Conservation (phyloP, 2,113 vertebrate species). For the Chitala chitala region DNA sequence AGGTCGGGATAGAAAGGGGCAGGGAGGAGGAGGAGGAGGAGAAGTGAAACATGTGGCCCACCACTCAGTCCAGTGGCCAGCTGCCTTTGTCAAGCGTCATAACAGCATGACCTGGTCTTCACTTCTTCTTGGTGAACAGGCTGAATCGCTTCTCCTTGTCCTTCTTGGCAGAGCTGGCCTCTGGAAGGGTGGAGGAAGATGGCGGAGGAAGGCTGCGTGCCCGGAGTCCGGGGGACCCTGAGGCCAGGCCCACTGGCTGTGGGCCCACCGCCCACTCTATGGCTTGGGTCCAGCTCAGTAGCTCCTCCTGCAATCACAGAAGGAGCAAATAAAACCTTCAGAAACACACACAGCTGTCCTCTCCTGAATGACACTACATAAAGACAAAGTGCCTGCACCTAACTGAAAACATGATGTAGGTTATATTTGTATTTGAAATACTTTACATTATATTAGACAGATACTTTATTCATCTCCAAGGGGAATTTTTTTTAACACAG, state of each 20-base stretch:
- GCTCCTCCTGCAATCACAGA: constrained; percentile 70
- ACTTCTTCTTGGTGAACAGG: constrained; percentile 88
- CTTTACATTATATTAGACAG: too few relatives aligned
- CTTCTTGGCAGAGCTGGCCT: constrained; percentile 61
- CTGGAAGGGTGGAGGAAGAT: constrained; percentile 56
- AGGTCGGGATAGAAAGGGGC: constrained; percentile 35
- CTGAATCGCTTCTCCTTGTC: constrained; percentile 87
- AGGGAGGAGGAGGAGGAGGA: constrained; percentile 43
- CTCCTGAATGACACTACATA: too few relatives aligned
- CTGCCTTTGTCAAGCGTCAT: too few relatives aligned
- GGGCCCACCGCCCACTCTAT: constrained; percentile 70
- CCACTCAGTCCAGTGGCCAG: too few relatives aligned
- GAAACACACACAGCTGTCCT: neutral
- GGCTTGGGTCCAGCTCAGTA: constrained; percentile 79
- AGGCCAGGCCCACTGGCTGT: constrained; percentile 14
- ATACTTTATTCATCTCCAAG: too few relatives aligned
- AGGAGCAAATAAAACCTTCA: neutral
- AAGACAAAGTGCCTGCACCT: too few relatives aligned
- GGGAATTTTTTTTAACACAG: neutral
- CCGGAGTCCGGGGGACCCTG: constrained; percentile 60
- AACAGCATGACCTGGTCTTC: constrained; percentile 39
- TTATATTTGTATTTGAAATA: too few relatives aligned
- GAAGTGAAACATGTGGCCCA: too few relatives aligned
- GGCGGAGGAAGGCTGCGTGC: constrained; percentile 74
- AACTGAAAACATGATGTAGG: too few relatives aligned